Percentiles rank a stretch among this genome's conserved stretches.
Evolutionary conservation across 1,140 invertebrate species (phyloP).

Genomic region (Himalopsyche phryganea): DNA sequence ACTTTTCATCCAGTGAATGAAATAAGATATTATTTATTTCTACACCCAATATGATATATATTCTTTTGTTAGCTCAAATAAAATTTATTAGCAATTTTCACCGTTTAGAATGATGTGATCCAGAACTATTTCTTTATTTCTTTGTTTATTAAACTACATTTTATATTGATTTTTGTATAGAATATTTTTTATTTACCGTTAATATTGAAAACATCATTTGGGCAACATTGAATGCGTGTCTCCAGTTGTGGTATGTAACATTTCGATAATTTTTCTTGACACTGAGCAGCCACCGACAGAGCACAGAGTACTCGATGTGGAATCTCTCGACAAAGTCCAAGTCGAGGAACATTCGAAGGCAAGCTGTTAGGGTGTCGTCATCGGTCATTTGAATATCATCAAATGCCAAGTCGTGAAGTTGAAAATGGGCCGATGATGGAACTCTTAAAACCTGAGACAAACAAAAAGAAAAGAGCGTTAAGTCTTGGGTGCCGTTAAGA

Average conservation of each 20-base stretch:
- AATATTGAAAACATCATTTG: slow-evolving; percentile 96
- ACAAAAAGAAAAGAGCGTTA: not conserved
- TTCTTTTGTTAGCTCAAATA: no score
- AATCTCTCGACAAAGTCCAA: slow-evolving; percentile 86
- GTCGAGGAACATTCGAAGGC: slow-evolving; percentile 87
- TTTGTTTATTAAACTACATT: no score
- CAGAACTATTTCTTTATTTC: no score
- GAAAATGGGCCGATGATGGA: slow-evolving; percentile 78
- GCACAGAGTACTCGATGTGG: slow-evolving; percentile 84
- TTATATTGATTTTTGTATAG: no score
- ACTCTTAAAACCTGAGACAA: slow-evolving; percentile 62
- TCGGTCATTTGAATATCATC: slow-evolving; percentile 83
- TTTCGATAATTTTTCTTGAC: slow-evolving; percentile 97
- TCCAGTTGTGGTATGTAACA: slow-evolving; percentile 96
- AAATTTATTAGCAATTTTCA: no score
- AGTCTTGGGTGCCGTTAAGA: no score
- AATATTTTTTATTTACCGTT: slow-evolving; percentile 63
- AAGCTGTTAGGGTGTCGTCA: slow-evolving; percentile 81
- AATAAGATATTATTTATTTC: no score
- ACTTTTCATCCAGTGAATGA: no score
- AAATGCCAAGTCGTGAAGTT: slow-evolving; percentile 82
- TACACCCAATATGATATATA: no score
- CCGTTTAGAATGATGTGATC: no score
- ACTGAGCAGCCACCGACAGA: slow-evolving; percentile 87
- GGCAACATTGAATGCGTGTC: slow-evolving; percentile 93